phyloP scores from a whole-genome alignment of 2,797 vertebrate genomes.

The Furcifer pardalis region DNA sequence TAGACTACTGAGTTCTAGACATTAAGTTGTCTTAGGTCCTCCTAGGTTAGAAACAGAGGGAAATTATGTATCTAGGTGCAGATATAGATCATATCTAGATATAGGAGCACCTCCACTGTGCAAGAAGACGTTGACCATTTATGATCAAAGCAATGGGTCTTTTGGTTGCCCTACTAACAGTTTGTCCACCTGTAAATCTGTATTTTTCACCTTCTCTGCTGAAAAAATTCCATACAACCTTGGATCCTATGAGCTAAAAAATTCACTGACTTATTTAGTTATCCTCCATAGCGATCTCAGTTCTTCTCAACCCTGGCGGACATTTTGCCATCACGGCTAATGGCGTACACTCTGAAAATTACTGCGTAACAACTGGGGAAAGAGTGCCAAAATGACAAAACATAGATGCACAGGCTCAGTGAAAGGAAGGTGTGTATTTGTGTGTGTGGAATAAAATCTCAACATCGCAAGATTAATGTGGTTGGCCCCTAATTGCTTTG shows the following conservation, averaged over 20 bases:
- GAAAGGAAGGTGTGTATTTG: neutral
- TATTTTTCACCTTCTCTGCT: neutral
- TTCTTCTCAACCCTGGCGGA: too few relatives aligned
- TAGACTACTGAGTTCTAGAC: too few relatives aligned
- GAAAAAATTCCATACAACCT: neutral
- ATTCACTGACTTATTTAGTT: too few relatives aligned
- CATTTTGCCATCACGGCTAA: neutral
- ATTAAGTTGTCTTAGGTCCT: neutral
- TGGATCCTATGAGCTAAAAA: neutral
- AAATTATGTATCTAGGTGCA: neutral
- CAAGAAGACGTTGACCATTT: neutral
- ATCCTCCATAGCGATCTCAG: neutral
- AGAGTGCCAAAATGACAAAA: neutral
- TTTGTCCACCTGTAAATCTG: neutral
- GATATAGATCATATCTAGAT: neutral
- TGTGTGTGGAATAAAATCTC: too few relatives aligned
- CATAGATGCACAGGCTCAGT: neutral
- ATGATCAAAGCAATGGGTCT: neutral
- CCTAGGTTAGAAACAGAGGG: neutral
- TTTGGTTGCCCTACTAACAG: neutral
- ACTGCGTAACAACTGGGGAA: neutral
- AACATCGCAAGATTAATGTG: neutral
- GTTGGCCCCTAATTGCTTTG: neutral
- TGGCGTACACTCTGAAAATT: too few relatives aligned
- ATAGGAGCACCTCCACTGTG: rapidly evolving